Evolutionary conservation across 2,888 invertebrate genomes (phyloP), one percentile per base, ranked within the genome.

Genomic region (Charanyca ferruginea): DNA sequence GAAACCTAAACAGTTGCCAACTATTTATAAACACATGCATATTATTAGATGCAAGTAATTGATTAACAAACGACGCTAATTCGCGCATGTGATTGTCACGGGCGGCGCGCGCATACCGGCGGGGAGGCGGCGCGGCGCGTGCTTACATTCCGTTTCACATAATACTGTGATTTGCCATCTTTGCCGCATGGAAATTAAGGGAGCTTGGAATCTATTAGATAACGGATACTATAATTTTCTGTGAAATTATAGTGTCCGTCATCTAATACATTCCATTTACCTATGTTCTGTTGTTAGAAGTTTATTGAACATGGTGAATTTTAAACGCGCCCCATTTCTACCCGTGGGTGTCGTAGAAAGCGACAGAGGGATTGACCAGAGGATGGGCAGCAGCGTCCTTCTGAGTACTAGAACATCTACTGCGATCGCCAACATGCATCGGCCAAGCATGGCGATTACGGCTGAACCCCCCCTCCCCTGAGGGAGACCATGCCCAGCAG

Each of bases 101-200:
- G 83, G 74, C 79, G 54, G 74, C 69, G 75, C 53, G 64, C 80
- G 80, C 90, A 94, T 95, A 89, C 95, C 94, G 82, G 83, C 86
- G 69, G 86, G 88, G 85, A 92, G 90, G 85, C 92, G 90, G 87
- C 89, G 92, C 92, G 89, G 83, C 89, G 89, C 90, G 85, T 82
- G 85, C 79, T 67, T 87, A 81, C 91, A 95, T 95, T 91, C 95
- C 95, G 94, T 95, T 95, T 95, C 95, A 94, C 95, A 92, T 91
- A 84, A 86, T 85, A 85, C 82, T 83, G 73, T 79, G 84, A 87
- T 84, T 79, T 80, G 77, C 79, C 80, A 80, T 77, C 79, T 83
- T 79, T 80, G 47, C 73, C 64, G 77, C 85, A 89, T 88, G 87
- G 86, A 86, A 87, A 91, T 86, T 48, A 68, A 71, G 64, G 74